A percentile compares a stretch with the other conserved stretches of the same genome.
phyloP scores from a whole-genome alignment of 2,888 invertebrate genomes.

The Anagyrus pseudococci region DNA sequence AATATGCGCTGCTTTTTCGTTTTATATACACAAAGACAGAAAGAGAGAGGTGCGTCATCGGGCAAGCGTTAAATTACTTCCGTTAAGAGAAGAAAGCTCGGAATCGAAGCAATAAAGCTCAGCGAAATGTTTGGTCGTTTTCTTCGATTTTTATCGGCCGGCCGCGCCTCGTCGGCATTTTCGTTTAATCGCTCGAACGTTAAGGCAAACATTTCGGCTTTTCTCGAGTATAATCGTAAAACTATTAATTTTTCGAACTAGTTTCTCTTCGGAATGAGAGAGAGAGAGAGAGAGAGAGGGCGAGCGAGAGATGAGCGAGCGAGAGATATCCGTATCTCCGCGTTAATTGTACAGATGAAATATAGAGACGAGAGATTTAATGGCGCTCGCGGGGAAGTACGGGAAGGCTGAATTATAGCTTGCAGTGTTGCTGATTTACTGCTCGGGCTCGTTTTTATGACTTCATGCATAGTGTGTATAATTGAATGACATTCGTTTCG shows the following conservation, averaged over 20 bases:
- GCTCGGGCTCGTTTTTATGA: slow-evolving; percentile 5
- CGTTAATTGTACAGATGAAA: slow-evolving; percentile 23
- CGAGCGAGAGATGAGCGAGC: too few species aligned
- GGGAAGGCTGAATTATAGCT: neutral
- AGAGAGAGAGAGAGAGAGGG: too few species aligned
- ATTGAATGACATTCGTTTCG: slow-evolving; percentile 7
- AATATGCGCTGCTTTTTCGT: too few species aligned
- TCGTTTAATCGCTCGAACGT: slow-evolving; percentile 20
- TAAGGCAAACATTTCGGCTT: neutral
- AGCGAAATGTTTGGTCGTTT: too few species aligned
- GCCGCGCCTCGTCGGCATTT: too few species aligned
- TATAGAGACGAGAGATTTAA: slow-evolving; percentile 15
- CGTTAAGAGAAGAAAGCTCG: too few species aligned
- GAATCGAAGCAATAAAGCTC: too few species aligned
- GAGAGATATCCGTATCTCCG: slow-evolving; percentile 10
- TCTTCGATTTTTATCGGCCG: too few species aligned
- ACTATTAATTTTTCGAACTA: neutral
- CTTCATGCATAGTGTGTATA: slow-evolving; percentile 4
- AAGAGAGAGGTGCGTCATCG: too few species aligned
- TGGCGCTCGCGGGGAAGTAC: neutral
- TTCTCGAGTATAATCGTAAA: slow-evolving; percentile 11
- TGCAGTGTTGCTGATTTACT: slow-evolving; percentile 1
- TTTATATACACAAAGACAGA: too few species aligned
- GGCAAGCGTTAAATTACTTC: too few species aligned
- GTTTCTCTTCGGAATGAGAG: slow-evolving; percentile 12